Base-by-base conservation (phyloP, 2,888 invertebrate species). In the Diarsia mendica region DNA sequence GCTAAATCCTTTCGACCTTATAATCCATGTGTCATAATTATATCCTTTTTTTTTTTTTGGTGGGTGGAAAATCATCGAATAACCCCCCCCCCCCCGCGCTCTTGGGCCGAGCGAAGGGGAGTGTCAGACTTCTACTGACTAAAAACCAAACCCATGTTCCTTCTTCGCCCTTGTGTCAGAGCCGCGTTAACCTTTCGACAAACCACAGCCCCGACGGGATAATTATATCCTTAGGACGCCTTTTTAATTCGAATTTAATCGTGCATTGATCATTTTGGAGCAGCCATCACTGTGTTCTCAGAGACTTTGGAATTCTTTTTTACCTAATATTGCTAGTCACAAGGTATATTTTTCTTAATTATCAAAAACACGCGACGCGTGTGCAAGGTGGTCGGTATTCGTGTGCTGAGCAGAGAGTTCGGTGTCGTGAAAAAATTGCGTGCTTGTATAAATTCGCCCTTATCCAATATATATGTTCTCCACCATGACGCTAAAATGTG, bases 1-100 rank as follows among this genome's bases (percentile, higher is more conserved):
- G 69, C 83, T 66, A 68, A 80, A 86, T 75, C 82, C 74, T 78
- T 79, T 68, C 75, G 82, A 61, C 73, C 65, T 67, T 72, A 64
- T 82, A 85, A 85, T 85, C 87, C 72, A 55, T 75, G 44, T 80
- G 28, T 72, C 61, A 28, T 28, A 28, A 28, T n/a, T n/a, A n/a
- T n/a, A n/a, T n/a, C n/a, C n/a, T n/a, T n/a, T n/a, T n/a, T n/a
- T n/a, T n/a, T n/a, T n/a, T n/a, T n/a, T n/a, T n/a, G n/a, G n/a
- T n/a, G n/a, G n/a, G n/a, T n/a, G n/a, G n/a, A n/a, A n/a, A n/a
- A n/a, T n/a, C n/a, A n/a, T n/a, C n/a, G n/a, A n/a, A n/a, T n/a
- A n/a, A n/a, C n/a, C n/a, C n/a, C n/a, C n/a, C n/a, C n/a, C n/a
- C n/a, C n/a, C n/a, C n/a, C n/a, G n/a, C n/a, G n/a, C n/a, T n/a